A percentile compares a stretch with the other conserved stretches of the same genome.
Conservation (phyloP, 2,113 vertebrate genomes). For the Salvelinus sp. region DNA sequence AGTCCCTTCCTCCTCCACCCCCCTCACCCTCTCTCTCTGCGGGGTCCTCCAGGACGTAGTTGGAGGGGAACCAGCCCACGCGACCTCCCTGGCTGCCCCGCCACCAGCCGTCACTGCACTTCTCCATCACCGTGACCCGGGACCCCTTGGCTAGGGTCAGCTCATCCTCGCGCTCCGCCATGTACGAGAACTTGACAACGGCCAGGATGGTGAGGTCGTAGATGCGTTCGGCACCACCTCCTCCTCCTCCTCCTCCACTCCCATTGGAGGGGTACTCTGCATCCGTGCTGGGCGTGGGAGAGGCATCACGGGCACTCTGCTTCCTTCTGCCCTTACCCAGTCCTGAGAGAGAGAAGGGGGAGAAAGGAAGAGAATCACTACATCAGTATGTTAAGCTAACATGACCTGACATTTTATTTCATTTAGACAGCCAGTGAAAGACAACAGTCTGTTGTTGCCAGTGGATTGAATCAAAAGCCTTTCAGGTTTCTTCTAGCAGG, state of each 20-base stretch:
- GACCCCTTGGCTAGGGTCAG: conserved; percentile 90
- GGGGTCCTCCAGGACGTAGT: conserved; percentile 92
- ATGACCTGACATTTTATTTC: too few species aligned
- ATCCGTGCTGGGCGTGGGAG: conserved; percentile 93
- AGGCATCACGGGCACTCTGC: conserved; percentile 85
- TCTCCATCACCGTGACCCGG: conserved; percentile 93
- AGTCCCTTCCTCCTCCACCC: conserved; percentile 58
- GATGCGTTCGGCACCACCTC: conserved; percentile 82
- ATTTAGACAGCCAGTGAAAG: too few species aligned
- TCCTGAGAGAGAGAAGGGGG: conserved; percentile 69
- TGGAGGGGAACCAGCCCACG: conserved; percentile 98
- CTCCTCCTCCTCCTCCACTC: conserved; percentile 58
- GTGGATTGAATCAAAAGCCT: background rate
- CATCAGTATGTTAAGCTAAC: too few species aligned
- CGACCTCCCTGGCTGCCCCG: conserved; percentile 86
- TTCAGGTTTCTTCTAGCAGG: background rate
- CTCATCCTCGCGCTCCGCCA: conserved; percentile 91
- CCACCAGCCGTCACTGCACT: conserved; percentile 99
- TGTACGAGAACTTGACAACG: conserved; percentile 91
- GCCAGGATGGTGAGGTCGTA: conserved; percentile 93
- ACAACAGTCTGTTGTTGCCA: too few species aligned
- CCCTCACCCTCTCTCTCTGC: conserved; percentile 41
- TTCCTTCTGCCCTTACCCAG: conserved; percentile 93
- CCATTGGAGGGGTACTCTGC: conserved; percentile 89
- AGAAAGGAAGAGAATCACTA: too few species aligned